Conservation (phyloP, 2,888 invertebrate species). For the Ichneumoninae sp. region DNA sequence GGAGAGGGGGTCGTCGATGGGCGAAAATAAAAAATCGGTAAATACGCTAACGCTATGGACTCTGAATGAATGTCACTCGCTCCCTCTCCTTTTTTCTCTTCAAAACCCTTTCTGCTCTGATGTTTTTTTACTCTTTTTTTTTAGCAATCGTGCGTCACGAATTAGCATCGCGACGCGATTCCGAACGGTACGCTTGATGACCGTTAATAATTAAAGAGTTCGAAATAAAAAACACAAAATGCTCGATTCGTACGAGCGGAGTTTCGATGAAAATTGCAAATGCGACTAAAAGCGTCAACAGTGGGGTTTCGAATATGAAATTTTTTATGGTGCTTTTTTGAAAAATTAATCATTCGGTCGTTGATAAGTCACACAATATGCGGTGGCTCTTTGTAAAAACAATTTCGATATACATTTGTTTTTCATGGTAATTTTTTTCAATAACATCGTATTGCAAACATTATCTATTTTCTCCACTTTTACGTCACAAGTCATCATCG, state of each 20-base stretch:
- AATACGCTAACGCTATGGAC: conserved; percentile 69
- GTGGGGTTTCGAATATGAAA: not conserved
- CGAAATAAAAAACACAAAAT: conserved; percentile 50
- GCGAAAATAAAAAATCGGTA: conserved; percentile 71
- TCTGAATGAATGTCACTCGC: conserved; percentile 49
- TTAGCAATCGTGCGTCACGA: conserved; percentile 52
- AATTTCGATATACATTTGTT: not conserved
- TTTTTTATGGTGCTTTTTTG: not conserved
- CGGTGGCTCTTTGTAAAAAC: not conserved
- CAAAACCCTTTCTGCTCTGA: not conserved
- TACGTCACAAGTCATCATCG: not conserved
- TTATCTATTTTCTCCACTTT: not conserved
- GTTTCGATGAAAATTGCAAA: conserved; percentile 19
- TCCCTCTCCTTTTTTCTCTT: conserved; percentile 37
- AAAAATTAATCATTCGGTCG: not conserved
- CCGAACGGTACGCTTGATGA: conserved; percentile 55
- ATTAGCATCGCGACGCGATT: conserved; percentile 63
- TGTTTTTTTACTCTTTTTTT: conserved; percentile 32
- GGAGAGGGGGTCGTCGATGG: conserved; percentile 36
- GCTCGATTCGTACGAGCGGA: conserved; percentile 7
- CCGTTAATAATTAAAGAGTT: conserved; percentile 61
- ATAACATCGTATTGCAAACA: not conserved
- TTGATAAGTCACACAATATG: not conserved
- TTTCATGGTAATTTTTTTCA: not conserved
- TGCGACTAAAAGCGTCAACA: conserved; percentile 13